Conservation (phyloP, 1,140 invertebrate genomes). For the Drosophila ironensis region DNA sequence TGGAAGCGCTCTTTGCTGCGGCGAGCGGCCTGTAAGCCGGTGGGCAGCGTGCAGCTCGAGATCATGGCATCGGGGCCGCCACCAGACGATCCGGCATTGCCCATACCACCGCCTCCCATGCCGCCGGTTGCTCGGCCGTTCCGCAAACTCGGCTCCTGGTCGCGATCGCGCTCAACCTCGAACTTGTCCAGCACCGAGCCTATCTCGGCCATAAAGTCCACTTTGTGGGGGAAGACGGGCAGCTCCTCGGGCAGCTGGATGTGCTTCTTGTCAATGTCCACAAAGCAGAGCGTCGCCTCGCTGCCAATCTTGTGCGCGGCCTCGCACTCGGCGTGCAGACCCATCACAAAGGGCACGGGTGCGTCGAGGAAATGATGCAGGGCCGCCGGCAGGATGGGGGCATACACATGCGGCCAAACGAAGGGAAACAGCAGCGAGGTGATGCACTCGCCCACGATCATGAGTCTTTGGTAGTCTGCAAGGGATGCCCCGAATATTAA, state of each 20-base stretch:
- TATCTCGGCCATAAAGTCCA: slow-evolving; percentile 93
- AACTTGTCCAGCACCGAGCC: slow-evolving; percentile 90
- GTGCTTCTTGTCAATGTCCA: slow-evolving; percentile 96
- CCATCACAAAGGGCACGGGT: slow-evolving; percentile 99
- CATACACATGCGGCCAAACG: slow-evolving; percentile 99
- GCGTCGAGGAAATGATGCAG: slow-evolving; percentile 98
- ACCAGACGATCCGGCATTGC: neutral
- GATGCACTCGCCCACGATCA: slow-evolving; percentile 98
- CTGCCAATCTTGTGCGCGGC: slow-evolving; percentile 84
- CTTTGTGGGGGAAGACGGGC: slow-evolving; percentile 94
- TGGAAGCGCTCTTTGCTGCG: slow-evolving; percentile 76
- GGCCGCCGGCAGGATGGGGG: slow-evolving; percentile 97
- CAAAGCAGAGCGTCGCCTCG: slow-evolving; percentile 95
- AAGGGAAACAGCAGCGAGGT: slow-evolving; percentile 96
- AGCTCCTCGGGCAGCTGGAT: slow-evolving; percentile 98
- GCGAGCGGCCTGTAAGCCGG: slow-evolving; percentile 81
- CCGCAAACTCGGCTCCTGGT: slow-evolving; percentile 56
- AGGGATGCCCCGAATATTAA: neutral
- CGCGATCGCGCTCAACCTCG: slow-evolving; percentile 72
- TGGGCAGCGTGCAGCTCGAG: slow-evolving; percentile 85
- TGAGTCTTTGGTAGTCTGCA: slow-evolving; percentile 96
- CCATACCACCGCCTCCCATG: neutral
- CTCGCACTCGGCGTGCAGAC: slow-evolving; percentile 85
- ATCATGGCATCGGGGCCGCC: slow-evolving; percentile 83
- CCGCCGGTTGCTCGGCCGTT: slow-evolving; percentile 62